A percentile compares a stretch with the other conserved stretches of the same genome.
Evolutionary conservation across 2,113 vertebrate genomes (phyloP).

Genomic region (Pelmatolapia mariae): DNA sequence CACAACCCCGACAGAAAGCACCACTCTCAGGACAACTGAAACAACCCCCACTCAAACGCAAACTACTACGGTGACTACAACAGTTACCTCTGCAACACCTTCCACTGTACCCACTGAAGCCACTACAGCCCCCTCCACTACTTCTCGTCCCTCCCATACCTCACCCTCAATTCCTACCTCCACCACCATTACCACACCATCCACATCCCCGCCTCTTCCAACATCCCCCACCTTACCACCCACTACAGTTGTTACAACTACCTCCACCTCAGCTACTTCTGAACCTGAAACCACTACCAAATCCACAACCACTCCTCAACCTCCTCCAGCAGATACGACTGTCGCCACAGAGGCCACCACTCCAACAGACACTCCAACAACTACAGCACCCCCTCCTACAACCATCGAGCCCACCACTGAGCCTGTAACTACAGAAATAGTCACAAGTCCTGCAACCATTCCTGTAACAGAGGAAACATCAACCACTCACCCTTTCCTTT

Average conservation of each 20-base stretch:
- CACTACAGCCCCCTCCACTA: not conserved
- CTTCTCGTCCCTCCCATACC: not conserved
- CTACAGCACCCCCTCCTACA: not conserved
- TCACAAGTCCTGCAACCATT: slow-evolving; percentile 35
- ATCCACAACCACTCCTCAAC: not conserved
- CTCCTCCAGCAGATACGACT: not conserved
- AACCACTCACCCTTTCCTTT: slow-evolving; percentile 47
- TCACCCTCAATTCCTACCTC: not conserved
- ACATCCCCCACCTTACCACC: slow-evolving; percentile 2
- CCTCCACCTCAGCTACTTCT: not conserved
- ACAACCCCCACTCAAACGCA: not conserved
- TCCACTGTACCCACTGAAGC: not conserved
- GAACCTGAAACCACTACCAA: not conserved
- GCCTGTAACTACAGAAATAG: slow-evolving; percentile 19
- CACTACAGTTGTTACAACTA: not conserved
- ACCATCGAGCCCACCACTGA: slow-evolving; percentile 36
- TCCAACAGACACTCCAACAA: slow-evolving; percentile 10
- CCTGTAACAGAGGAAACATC: slow-evolving; percentile 26
- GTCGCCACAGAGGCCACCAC: not conserved
- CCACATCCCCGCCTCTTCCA: not conserved
- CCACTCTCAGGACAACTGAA: slow-evolving; percentile 9
- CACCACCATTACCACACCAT: not conserved
- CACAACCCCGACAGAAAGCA: not conserved
- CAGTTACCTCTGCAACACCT: not conserved
- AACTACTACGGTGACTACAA: not conserved